Evolutionary conservation across 2,888 invertebrate species (phyloP), one percentile per base, ranked within the genome.

Genomic region (Cheilosia soror): DNA sequence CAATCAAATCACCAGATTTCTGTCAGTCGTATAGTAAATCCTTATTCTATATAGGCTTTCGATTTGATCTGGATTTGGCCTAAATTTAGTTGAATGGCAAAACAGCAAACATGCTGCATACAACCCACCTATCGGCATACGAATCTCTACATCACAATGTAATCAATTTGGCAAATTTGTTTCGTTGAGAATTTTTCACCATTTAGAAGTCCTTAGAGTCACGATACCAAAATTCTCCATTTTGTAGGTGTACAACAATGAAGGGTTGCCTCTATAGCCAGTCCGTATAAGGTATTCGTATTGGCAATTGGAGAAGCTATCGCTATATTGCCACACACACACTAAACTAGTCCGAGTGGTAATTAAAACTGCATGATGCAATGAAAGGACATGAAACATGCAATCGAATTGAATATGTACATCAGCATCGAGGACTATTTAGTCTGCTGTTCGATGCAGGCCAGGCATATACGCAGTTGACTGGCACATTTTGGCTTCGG

Each of bases 351-450:
- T 4, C 9, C 55, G 60, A 71, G 72, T 66, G 66, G 82, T 77
- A 82, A 82, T 77, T 82, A 77, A 44, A 72, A 77, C 53, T 77
- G 72, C 62, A 82, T 77, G 55, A 60, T 53, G 65, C 66, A 72
- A 55, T 72, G 55, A 82, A 72, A 66, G 82, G 82, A 58, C 77
- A 82, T 82, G 72, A 72, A 82, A 77, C 82, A 77, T 82, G 66
- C 77, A 72, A 65, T 62, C 31, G 20, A 55, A 57, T 55, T 13
- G 69, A 57, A 47, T 2, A 47, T 37, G 51, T 13, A 60, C 42
- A 33, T 53, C 25, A 20, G 20, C 15, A 7, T 11, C n/a, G 31
- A 27, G 25, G 53, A 13, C 13, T 55, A 9, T 6, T 29, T 29
- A 20, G n/a, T 6, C 6, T 13, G 27, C 27, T 25, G 20, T 20